Conservation (phyloP, 2,113 vertebrate genomes). For the Picathartes gymnocephalus region DNA sequence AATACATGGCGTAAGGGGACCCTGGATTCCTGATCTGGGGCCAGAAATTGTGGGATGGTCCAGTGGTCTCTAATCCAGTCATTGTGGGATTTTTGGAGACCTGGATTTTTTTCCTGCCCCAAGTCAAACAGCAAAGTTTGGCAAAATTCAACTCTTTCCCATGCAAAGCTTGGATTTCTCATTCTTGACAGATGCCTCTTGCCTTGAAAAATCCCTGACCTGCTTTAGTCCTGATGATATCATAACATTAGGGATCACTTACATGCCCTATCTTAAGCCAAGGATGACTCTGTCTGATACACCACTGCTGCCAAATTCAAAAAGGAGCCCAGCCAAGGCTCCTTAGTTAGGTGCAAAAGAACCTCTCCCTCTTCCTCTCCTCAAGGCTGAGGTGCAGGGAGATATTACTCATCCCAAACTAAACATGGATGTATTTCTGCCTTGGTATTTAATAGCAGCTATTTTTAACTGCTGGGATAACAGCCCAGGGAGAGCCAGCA, state of each 20-base stretch:
- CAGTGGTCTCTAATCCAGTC: not conserved
- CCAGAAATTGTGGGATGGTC: not conserved
- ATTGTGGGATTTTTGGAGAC: not conserved
- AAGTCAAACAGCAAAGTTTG: not conserved
- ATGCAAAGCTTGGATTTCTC: not conserved
- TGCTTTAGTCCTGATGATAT: not conserved
- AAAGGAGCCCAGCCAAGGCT: not conserved
- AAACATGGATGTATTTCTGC: not conserved
- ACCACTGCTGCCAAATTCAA: not conserved
- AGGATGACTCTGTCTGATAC: not conserved
- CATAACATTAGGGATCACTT: not conserved
- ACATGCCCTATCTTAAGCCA: conserved; percentile 18
- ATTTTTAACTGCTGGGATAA: conserved; percentile 1
- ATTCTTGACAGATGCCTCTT: not conserved
- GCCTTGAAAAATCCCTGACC: conserved; percentile 37
- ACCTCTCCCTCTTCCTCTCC: not conserved
- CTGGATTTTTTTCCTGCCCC: not conserved
- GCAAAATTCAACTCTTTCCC: not conserved
- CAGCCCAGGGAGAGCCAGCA: not conserved
- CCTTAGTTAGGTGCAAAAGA: conserved; percentile 4
- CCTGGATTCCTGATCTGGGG: not conserved
- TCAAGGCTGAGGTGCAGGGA: not conserved
- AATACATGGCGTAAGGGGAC: not conserved
- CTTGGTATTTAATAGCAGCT: not conserved
- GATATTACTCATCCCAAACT: conserved; percentile 8